phyloP scores from a whole-genome alignment of 1,140 invertebrate species.

The Drosophila chauvacae region DNA sequence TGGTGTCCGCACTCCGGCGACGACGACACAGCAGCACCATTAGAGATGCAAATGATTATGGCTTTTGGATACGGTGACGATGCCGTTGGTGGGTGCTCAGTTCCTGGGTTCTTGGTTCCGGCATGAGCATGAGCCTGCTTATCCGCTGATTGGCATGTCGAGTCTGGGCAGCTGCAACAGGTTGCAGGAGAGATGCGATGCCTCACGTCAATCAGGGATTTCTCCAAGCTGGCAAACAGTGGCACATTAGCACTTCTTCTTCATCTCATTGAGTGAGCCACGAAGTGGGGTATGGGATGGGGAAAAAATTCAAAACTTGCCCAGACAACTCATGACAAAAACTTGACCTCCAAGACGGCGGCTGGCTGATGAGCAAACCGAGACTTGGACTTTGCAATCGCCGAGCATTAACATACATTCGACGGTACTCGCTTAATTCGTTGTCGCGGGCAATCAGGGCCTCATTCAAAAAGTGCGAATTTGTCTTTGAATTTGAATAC shows the following conservation, averaged over 20 bases:
- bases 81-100: slow-evolving; percentile 7
- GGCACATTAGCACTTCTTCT: slow-evolving; percentile 18
- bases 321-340: slow-evolving; percentile 41
- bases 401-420: slow-evolving; percentile 71
- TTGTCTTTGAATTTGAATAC: slow-evolving; percentile 25
- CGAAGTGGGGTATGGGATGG: not conserved
- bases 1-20: slow-evolving; percentile 44
- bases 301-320: slow-evolving; percentile 34
- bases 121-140: slow-evolving; percentile 2
- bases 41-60: slow-evolving; percentile 81
- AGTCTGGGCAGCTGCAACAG: slow-evolving; percentile 12
- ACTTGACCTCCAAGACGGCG: slow-evolving; percentile 45
- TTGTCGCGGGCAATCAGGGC: slow-evolving; percentile 32
- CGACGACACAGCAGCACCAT: slow-evolving; percentile 52
- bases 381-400: slow-evolving; percentile 34
- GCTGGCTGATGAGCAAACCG: slow-evolving; percentile 9
- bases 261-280: not conserved
- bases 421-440: slow-evolving; percentile 32
- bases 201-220: slow-evolving; percentile 3
- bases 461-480: slow-evolving; percentile 22
- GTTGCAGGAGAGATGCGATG: slow-evolving; percentile 1
- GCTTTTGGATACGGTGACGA: slow-evolving; percentile 61
- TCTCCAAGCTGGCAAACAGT: slow-evolving; percentile 1
- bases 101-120: slow-evolving; percentile 1
- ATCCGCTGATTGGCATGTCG: slow-evolving; percentile 18